phyloP scores from a whole-genome alignment of 1,140 invertebrate genomes.

The Trichonephila clavata region DNA sequence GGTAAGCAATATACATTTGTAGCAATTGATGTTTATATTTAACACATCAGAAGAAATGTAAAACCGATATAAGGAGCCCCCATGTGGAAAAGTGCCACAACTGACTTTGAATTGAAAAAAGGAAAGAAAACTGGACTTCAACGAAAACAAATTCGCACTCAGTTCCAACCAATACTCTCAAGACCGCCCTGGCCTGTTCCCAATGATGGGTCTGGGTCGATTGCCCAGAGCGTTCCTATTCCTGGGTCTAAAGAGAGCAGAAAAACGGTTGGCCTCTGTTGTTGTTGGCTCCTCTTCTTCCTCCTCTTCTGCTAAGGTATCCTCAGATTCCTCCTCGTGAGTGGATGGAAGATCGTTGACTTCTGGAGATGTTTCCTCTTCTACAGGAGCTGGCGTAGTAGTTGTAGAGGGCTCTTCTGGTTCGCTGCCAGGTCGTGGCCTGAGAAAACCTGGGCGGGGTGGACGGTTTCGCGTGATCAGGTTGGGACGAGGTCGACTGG shows the following conservation, averaged over 20 bases:
- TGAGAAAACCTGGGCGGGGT: constrained; percentile 53
- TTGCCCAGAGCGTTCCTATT: constrained; percentile 57
- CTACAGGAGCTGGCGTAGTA: constrained; percentile 2
- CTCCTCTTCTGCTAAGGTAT: constrained; percentile 28
- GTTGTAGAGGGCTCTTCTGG: constrained; percentile 51
- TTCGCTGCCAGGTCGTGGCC: constrained; percentile 30
- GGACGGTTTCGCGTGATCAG: constrained; percentile 33
- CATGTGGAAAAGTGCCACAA: not conserved
- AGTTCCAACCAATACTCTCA: not conserved
- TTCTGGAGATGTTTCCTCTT: constrained; percentile 39
- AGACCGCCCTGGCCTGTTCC: constrained; percentile 55
- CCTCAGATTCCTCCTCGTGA: not conserved
- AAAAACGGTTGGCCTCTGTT: constrained; percentile 63
- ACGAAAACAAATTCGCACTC: not conserved
- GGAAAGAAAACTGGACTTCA: no score
- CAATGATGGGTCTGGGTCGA: constrained; percentile 52
- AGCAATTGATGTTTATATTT: no score
- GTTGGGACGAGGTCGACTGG: constrained; percentile 17
- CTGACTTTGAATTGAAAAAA: not conserved
- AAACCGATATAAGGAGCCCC: not conserved
- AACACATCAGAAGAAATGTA: no score
- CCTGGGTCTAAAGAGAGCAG: constrained; percentile 59
- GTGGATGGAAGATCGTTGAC: not conserved
- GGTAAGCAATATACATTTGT: no score
- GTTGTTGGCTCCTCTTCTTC: constrained; percentile 58